These are phyloP conservation scores for Sitobion miscanthi DNA, from an alignment of 1,140 invertebrate species.

Conservation along the genomic window DNA sequence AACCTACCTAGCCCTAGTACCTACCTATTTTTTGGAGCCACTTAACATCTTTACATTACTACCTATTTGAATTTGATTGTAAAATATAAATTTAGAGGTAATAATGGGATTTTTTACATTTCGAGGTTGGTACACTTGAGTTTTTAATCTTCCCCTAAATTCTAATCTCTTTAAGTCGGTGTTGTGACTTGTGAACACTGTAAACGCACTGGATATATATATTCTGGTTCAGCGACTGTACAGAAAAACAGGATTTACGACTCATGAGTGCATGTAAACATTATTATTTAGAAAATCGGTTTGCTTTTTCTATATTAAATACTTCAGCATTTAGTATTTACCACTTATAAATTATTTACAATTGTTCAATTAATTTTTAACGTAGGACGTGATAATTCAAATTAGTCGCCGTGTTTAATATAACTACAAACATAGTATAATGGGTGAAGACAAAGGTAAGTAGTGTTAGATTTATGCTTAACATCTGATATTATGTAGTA, in stretches of 20 bases:
- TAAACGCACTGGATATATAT: background rate
- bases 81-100: background rate
- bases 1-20: too few relatives aligned
- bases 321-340: background rate
- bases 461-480: background rate
- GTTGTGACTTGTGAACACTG: too few relatives aligned
- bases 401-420: background rate
- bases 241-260: too few relatives aligned
- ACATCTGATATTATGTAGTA: background rate
- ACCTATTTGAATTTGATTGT: background rate
- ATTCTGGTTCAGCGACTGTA: too few relatives aligned
- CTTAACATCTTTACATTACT: too few relatives aligned
- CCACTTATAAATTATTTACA: background rate
- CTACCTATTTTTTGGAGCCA: too few relatives aligned
- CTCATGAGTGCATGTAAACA: background rate
- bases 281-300: background rate
- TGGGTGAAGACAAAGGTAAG: slow-evolving; percentile 50
- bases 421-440: background rate
- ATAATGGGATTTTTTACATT: background rate
- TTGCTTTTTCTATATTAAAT: background rate
- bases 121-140: background rate
- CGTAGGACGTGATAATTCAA: background rate
- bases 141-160: background rate
- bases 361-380: background rate
- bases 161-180: too few relatives aligned